phyloP scores from a whole-genome alignment of 2,113 vertebrate genomes.

The Hemibagrus wyckioides region DNA sequence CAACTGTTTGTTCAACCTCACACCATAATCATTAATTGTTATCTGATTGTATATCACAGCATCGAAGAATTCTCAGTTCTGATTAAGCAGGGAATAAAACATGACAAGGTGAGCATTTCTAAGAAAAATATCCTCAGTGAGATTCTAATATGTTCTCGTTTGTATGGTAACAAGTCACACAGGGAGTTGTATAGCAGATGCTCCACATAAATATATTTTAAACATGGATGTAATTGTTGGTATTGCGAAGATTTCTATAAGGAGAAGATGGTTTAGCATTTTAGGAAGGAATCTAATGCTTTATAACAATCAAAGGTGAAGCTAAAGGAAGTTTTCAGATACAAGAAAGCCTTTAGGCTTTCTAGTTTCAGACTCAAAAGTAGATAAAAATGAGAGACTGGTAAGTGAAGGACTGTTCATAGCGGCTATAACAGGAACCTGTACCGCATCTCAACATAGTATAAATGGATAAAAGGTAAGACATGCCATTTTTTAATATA shows the following conservation, averaged over 20 bases:
- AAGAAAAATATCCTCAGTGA: background rate
- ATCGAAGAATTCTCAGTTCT: background rate
- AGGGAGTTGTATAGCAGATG: background rate
- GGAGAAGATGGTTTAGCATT: background rate
- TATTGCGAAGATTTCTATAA: background rate
- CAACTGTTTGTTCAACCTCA: background rate
- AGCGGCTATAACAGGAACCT: background rate
- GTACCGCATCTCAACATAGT: background rate
- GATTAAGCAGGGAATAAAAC: background rate
- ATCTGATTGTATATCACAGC: background rate
- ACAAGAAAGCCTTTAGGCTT: background rate
- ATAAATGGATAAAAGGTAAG: background rate
- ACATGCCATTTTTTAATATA: background rate
- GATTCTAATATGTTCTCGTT: background rate
- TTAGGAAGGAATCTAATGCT: background rate
- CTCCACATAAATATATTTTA: background rate
- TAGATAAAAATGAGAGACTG: background rate
- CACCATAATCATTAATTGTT: background rate
- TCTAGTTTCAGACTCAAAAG: background rate
- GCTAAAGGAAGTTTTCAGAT: background rate
- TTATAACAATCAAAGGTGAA: background rate
- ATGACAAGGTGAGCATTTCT: background rate
- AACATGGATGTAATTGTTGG: background rate
- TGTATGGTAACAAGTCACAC: background rate
- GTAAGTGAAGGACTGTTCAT: background rate